Evolutionary conservation across 1,140 invertebrate species (phyloP).

Genomic region (Diorhabda elongata): DNA sequence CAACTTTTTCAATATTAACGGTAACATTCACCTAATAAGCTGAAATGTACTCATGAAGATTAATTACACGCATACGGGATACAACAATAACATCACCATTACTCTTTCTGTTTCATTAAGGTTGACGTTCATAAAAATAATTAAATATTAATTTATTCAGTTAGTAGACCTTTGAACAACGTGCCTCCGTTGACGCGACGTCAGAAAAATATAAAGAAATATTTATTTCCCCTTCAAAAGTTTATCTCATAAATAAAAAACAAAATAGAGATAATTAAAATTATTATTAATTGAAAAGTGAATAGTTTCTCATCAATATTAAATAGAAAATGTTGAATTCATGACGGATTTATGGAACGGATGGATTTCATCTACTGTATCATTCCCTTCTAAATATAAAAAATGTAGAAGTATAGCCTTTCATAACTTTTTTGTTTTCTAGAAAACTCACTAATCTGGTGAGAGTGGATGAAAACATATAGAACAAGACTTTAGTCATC

Average conservation of each 20-base stretch:
- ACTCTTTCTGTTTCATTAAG: constrained; percentile 10
- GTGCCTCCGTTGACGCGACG: too few relatives aligned
- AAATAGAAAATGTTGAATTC: too few relatives aligned
- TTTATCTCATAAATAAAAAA: not conserved
- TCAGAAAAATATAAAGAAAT: too few relatives aligned
- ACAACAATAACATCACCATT: constrained; percentile 8
- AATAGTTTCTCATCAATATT: too few relatives aligned
- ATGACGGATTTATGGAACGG: too few relatives aligned
- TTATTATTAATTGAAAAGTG: not conserved
- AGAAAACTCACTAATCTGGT: too few relatives aligned
- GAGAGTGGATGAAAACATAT: too few relatives aligned
- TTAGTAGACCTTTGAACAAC: constrained; percentile 5
- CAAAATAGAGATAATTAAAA: not conserved
- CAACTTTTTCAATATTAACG: not conserved
- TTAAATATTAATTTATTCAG: constrained; percentile 14
- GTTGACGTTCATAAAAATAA: constrained; percentile 13
- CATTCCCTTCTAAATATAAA: too few relatives aligned
- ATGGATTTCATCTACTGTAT: too few relatives aligned
- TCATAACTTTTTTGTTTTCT: too few relatives aligned
- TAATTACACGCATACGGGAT: constrained; percentile 12
- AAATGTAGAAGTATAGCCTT: too few relatives aligned
- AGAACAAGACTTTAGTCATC: too few relatives aligned
- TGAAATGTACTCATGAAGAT: constrained; percentile 11
- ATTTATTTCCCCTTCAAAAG: not conserved
- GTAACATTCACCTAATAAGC: not conserved